Conservation (phyloP, 30 jellyfish, hydroid and myxozoan genomes). For the Pelagia noctiluca region DNA sequence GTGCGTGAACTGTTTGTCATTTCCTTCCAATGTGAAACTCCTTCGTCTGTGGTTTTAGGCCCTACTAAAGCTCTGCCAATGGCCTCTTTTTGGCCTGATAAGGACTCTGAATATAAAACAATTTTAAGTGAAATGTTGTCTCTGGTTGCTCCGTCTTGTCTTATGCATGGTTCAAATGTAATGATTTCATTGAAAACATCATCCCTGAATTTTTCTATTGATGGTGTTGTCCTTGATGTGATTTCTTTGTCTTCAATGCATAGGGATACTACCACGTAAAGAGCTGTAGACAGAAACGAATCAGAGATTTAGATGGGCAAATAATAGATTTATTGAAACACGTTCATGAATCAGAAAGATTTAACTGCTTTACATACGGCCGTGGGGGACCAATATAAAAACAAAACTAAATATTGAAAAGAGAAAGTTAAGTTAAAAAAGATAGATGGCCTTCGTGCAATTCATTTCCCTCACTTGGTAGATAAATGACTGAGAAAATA, state of each 20-base stretch:
- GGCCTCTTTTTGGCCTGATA: slow-evolving; percentile 34
- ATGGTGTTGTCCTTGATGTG: slow-evolving; percentile 17
- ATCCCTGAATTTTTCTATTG: slow-evolving; percentile 37
- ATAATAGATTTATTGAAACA: too few species aligned
- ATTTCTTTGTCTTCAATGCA: slow-evolving; percentile 36
- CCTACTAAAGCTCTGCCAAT: slow-evolving; percentile 74
- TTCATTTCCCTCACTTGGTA: too few species aligned
- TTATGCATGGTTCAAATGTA: slow-evolving; percentile 59
- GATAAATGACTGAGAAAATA: too few species aligned
- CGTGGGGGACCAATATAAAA: too few species aligned
- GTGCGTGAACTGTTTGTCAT: slow-evolving; percentile 33
- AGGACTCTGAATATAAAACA: slow-evolving; percentile 36
- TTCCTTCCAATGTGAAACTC: slow-evolving; percentile 71
- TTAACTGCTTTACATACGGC: too few species aligned
- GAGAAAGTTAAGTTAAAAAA: too few species aligned
- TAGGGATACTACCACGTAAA: slow-evolving; percentile 41
- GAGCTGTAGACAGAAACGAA: slow-evolving; percentile 26
- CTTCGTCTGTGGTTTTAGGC: slow-evolving; percentile 70
- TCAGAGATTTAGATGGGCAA: not conserved
- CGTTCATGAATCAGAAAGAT: too few species aligned
- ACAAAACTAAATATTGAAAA: too few species aligned
- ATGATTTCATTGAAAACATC: slow-evolving; percentile 58
- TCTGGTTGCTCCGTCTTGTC: slow-evolving; percentile 21
- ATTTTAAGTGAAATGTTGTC: slow-evolving; percentile 43
- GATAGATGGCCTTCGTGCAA: too few species aligned